Conservation (phyloP, 1,140 invertebrate genomes). For the Trichonephila clavata region DNA sequence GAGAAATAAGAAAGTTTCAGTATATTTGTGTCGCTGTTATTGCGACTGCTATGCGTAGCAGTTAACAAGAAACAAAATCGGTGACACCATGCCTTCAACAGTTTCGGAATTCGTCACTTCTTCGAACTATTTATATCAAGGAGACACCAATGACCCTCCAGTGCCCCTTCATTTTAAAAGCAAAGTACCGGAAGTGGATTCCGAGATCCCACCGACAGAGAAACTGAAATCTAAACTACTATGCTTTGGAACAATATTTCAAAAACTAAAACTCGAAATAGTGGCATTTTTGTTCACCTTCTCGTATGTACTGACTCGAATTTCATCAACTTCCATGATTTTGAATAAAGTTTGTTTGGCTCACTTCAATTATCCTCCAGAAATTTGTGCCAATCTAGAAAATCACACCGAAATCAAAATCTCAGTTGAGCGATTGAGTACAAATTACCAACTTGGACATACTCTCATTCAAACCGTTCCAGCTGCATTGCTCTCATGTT, state of each 20-base stretch:
- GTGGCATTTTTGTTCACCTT: conserved; percentile 59
- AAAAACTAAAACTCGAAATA: conserved; percentile 52
- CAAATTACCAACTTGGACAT: conserved; percentile 66
- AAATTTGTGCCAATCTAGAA: conserved; percentile 33
- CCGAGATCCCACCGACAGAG: background rate
- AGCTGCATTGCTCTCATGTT: conserved; percentile 52
- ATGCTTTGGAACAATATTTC: background rate
- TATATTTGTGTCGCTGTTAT: background rate
- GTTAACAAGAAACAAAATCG: background rate
- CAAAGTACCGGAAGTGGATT: background rate
- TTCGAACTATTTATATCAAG: conserved; percentile 23
- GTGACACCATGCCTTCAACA: background rate
- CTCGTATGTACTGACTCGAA: conserved; percentile 45
- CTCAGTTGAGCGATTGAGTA: conserved; percentile 24
- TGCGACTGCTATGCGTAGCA: background rate
- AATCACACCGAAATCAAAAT: conserved; percentile 35
- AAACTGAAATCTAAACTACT: background rate
- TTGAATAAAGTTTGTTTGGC: conserved; percentile 59
- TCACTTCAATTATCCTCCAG: conserved; percentile 33
- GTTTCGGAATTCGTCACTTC: background rate
- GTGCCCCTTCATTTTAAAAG: background rate
- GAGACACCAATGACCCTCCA: background rate
- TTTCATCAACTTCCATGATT: conserved; percentile 66
- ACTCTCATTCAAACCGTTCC: conserved; percentile 61
- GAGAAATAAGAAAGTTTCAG: background rate